These are phyloP conservation scores for Triplophysa dalaica DNA, from an alignment of 2,113 vertebrate genomes.

Conservation along the genomic window DNA sequence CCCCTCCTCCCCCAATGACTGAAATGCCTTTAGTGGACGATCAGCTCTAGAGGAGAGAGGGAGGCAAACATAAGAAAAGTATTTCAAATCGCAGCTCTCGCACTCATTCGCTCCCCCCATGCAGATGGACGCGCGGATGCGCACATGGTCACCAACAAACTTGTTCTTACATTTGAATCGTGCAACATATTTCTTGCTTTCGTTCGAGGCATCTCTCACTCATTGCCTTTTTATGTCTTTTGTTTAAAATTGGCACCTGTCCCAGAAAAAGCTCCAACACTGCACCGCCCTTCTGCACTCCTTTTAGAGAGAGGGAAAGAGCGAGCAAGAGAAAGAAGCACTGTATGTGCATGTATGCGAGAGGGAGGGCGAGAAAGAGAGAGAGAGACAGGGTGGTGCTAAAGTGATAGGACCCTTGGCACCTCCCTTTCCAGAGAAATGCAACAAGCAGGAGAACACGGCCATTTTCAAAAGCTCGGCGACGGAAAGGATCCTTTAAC, in stretches of 20 bases:
- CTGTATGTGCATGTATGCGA: conserved; percentile 53
- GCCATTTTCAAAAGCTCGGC: conserved; percentile 56
- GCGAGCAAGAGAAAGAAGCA: conserved; percentile 57
- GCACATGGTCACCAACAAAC: conserved; percentile 52
- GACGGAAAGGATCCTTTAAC: conserved; percentile 46
- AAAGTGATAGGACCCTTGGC: conserved; percentile 54
- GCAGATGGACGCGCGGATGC: conserved; percentile 37
- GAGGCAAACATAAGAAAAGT: conserved; percentile 41
- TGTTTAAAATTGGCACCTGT: conserved; percentile 91
- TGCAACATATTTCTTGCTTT: conserved; percentile 59
- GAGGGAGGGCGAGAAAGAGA: conserved; percentile 52
- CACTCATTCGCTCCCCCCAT: conserved; percentile 49
- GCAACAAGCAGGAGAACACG: conserved; percentile 46
- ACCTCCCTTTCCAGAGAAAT: conserved; percentile 50
- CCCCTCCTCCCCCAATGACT: conserved; percentile 64
- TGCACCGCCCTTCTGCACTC: conserved; percentile 79
- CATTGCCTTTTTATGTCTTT: conserved; percentile 85
- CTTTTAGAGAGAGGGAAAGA: conserved; percentile 72
- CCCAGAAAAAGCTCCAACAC: conserved; percentile 82
- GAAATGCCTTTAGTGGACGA: conserved; percentile 78
- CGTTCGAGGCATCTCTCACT: conserved; percentile 70
- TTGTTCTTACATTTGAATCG: conserved; percentile 57
- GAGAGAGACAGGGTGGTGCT: conserved; percentile 50
- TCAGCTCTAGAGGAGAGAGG: conserved; percentile 55
- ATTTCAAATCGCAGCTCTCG: conserved; percentile 62